Evolutionary conservation across 2,113 vertebrate genomes (phyloP).

Genomic region (Solea solea): DNA sequence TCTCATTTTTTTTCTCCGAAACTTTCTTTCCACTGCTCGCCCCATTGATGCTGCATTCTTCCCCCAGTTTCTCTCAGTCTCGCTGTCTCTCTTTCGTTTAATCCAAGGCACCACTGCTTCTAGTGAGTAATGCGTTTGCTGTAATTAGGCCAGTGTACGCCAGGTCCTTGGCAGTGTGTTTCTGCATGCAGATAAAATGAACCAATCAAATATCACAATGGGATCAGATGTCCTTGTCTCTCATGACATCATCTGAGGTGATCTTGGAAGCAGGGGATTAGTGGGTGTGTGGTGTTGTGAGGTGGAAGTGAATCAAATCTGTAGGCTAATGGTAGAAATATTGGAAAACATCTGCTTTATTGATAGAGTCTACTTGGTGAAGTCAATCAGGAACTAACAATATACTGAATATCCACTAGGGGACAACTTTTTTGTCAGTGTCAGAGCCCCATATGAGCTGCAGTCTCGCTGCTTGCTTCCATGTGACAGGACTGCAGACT

Average conservation of each 20-base stretch:
- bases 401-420: no score
- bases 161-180: constrained; percentile 55
- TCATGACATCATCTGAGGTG: constrained; percentile 71
- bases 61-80: neutral
- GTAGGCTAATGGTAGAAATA: constrained; percentile 17
- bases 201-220: constrained; percentile 57
- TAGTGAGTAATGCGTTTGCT: constrained; percentile 67
- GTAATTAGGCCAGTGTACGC: constrained; percentile 69
- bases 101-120: constrained; percentile 39
- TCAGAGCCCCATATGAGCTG: constrained; percentile 3
- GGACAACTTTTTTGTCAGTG: neutral
- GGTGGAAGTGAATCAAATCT: constrained; percentile 29
- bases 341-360: neutral
- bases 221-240: constrained; percentile 68
- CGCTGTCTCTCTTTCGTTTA: constrained; percentile 31
- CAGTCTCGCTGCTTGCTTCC: constrained; percentile 4
- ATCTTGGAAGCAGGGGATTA: constrained; percentile 62
- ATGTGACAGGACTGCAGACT: neutral
- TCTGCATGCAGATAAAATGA: constrained; percentile 65
- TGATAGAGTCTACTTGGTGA: no score
- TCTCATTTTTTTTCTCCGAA: constrained; percentile 22
- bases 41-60: constrained; percentile 1
- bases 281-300: constrained; percentile 24
- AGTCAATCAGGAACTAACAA: no score
- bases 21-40: constrained; percentile 33